These are phyloP conservation scores for Morpho achilles DNA, from an alignment of 2,888 invertebrate genomes.

Conservation along the genomic window DNA sequence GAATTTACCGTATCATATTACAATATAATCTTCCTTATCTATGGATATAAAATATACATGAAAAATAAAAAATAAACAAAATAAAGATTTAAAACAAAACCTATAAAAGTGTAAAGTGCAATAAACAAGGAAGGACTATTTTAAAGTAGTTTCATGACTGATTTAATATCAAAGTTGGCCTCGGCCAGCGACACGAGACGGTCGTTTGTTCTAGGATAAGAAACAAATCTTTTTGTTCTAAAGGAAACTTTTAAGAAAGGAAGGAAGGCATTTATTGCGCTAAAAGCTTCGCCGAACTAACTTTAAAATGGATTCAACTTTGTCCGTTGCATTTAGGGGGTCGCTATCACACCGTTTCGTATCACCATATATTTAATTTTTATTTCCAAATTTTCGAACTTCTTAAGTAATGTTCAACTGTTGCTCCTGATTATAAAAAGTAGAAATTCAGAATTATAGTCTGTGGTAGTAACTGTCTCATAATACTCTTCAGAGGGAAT, in stretches of 20 bases:
- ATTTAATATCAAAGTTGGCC: constrained; percentile 34
- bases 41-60: neutral
- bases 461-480: no score
- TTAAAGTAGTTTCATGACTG: constrained; percentile 27
- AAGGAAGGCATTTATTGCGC: constrained; percentile 78
- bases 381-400: no score
- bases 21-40: no score
- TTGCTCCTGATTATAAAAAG: no score
- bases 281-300: constrained; percentile 70
- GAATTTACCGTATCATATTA: no score
- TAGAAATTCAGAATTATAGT: no score
- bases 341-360: constrained; percentile 46
- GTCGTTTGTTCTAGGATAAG: constrained; percentile 63
- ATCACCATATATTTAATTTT: constrained; percentile 16
- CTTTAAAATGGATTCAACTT: constrained; percentile 79
- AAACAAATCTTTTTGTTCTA: constrained; percentile 74
- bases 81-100: constrained; percentile 3
- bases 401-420: no score
- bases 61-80: neutral
- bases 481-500: no score
- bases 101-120: constrained; percentile 16
- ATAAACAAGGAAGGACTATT: constrained; percentile 21
- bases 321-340: constrained; percentile 68
- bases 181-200: constrained; percentile 34
- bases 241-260: constrained; percentile 76